phyloP scores from a whole-genome alignment of 2,113 vertebrate genomes.

The Conger conger region DNA sequence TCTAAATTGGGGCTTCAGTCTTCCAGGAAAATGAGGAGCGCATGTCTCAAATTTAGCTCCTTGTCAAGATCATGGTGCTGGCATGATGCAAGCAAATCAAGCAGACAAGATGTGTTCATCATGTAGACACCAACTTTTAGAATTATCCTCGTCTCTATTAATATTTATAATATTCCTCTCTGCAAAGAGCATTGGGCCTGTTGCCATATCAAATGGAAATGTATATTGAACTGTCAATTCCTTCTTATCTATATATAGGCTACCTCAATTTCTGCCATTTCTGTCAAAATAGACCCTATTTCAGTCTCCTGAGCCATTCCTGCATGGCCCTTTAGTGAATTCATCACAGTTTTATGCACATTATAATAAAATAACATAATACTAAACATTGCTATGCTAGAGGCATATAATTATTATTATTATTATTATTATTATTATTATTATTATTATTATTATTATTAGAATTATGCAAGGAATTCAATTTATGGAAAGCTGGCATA shows the following conservation, averaged over 20 bases:
- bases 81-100: not conserved
- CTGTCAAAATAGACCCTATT: conserved; percentile 4
- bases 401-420: too few species aligned
- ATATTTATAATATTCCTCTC: conserved; percentile 2
- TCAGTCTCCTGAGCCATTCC: not conserved
- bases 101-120: conserved; percentile 1
- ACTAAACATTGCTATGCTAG: not conserved
- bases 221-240: conserved; percentile 5
- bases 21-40: not conserved
- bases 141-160: conserved; percentile 10
- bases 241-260: not conserved
- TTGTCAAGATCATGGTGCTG: conserved; percentile 17
- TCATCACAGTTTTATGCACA: not conserved
- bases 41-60: not conserved
- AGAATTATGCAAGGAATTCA: too few species aligned
- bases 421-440: too few species aligned
- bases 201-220: conserved; percentile 30
- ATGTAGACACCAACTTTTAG: not conserved
- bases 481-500: too few species aligned
- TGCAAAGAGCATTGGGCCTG: not conserved
- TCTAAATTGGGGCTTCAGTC: not conserved
- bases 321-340: not conserved
- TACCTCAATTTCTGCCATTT: conserved; percentile 1
- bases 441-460: too few species aligned
- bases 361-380: not conserved